These are phyloP conservation scores for Leucophenga maculata DNA, from an alignment of 2,888 invertebrate genomes.

Conservation along the genomic window DNA sequence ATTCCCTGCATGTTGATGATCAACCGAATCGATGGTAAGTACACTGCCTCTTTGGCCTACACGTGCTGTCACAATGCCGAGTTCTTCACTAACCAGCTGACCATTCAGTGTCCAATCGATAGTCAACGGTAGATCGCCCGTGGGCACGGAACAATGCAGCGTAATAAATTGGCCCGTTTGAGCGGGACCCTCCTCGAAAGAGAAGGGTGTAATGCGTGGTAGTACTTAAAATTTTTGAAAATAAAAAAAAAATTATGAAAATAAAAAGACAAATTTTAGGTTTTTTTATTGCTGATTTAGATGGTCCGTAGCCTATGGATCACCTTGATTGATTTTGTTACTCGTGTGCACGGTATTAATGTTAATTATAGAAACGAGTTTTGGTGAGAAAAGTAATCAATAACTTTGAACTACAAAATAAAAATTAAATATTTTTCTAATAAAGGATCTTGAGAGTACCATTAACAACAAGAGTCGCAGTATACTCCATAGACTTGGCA, in stretches of 20 bases:
- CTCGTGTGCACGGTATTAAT: constrained; percentile 80
- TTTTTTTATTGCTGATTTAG: constrained; percentile 77
- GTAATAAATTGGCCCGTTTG: constrained; percentile 81
- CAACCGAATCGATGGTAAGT: constrained; percentile 77
- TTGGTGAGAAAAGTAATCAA: constrained; percentile 31
- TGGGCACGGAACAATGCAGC: constrained; percentile 80
- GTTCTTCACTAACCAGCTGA: constrained; percentile 74
- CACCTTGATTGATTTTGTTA: constrained; percentile 83
- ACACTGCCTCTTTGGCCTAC: constrained; percentile 75
- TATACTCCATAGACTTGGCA: constrained; percentile 74
- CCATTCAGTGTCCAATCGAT: constrained; percentile 83
- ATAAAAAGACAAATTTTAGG: constrained; percentile 22
- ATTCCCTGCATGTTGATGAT: constrained; percentile 80
- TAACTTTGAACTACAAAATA: constrained; percentile 26
- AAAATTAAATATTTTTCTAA: constrained; percentile 15
- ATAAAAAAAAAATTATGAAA: constrained; percentile 34
- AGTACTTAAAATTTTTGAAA: constrained; percentile 75
- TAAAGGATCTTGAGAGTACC: constrained; percentile 64
- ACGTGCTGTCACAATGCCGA: constrained; percentile 75
- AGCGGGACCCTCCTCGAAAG: constrained; percentile 83
- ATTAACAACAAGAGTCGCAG: constrained; percentile 75
- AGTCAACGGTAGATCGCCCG: constrained; percentile 85
- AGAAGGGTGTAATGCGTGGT: constrained; percentile 86
- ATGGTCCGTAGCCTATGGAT: constrained; percentile 81
- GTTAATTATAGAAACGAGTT: constrained; percentile 34